Evolutionary conservation across 2,888 invertebrate species (phyloP), one percentile per base, ranked within the genome.

Genomic region (Tetragonisca angustula): DNA sequence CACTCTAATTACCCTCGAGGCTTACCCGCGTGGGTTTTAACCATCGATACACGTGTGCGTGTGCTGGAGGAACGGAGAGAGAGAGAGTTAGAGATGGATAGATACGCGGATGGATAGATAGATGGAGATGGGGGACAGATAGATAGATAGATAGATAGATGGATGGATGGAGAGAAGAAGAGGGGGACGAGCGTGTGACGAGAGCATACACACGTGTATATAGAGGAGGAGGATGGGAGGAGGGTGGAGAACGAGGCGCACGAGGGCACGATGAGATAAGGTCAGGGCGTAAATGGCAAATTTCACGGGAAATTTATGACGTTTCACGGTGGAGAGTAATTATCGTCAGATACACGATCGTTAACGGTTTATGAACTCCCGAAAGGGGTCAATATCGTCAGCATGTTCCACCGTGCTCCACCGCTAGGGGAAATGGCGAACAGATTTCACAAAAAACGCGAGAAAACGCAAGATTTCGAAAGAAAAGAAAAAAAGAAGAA

Each of bases 1-100:
- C 88, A 78, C 87, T 88, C 91, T 93, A 93, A 93, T 93, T 93
- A 93, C 91, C 89, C 88, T 83, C 85, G 89, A 90, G 90, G 87
- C 88, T 88, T 79, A 81, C 74, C 74, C 86, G 81, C 75, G 84
- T 64, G 83, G 83, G 88, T 91, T 90, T 85, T 86, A 90, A 89
- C 43, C 88, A 82, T 67, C 76, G 78, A 36, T 65, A 56, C 52
- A 21, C n/a, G 15, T 62, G 74, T 27, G 68, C 21, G 36, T 71
- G 61, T 36, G 36, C 54, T 19, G 56, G 77, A 70, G 70, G 50
- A 61, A 65, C 32, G 15, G 71, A 32, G 32, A 50, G 9, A 52
- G 54, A 49, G 15, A 15, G 13, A 59, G 43, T 9, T 1, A 43
- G 43, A 43, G 43, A 43, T 43, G 1, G 43, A 43, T 43, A 43